Evolutionary conservation across 2,113 vertebrate species (phyloP).

Genomic region (Ivindomyrus marchei): DNA sequence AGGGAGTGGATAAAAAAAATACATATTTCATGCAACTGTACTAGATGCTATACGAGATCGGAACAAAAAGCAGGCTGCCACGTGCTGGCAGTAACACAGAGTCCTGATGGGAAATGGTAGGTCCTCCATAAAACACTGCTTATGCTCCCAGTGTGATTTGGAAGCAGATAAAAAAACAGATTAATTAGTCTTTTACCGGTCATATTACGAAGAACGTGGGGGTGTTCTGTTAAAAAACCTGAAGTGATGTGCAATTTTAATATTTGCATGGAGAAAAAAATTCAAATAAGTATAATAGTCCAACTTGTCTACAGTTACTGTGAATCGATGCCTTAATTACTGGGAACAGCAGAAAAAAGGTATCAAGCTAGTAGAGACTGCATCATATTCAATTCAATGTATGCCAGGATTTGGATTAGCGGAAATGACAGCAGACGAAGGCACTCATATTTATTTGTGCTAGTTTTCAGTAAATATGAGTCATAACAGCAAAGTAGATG

Average conservation of each 20-base stretch:
- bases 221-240: background rate
- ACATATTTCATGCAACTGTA: background rate
- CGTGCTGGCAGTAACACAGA: background rate
- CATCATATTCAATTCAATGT: background rate
- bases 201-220: background rate
- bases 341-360: background rate
- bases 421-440: background rate
- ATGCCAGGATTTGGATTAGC: background rate
- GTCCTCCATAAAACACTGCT: background rate
- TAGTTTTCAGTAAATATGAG: background rate
- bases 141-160: background rate
- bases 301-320: background rate
- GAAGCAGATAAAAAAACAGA: background rate
- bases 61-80: background rate
- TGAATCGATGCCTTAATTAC: background rate
- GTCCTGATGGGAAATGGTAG: background rate
- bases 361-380: background rate
- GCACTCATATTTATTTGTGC: background rate
- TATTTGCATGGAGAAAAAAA: background rate
- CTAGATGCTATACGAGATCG: background rate
- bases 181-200: background rate
- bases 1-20: background rate
- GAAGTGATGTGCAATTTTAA: background rate
- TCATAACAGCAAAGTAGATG: background rate
- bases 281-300: background rate